Percentiles rank a stretch among this genome's conserved stretches.
These are phyloP conservation scores for Sternarchorhynchus goeldii DNA, from an alignment of 2,797 vertebrate species.

Conservation along the genomic window DNA sequence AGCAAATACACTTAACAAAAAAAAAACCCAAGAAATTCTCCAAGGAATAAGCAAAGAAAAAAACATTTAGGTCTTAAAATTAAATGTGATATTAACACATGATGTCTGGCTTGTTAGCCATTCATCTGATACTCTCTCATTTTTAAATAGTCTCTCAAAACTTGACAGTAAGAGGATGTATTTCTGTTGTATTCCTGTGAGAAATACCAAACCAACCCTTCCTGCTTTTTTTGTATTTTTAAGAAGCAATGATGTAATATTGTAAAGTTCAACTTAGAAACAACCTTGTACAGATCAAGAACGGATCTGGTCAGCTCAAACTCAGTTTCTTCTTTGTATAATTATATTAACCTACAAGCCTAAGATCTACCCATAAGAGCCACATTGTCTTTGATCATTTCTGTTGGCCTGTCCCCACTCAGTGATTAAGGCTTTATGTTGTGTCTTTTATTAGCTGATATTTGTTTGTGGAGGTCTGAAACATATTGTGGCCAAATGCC, in stretches of 20 bases:
- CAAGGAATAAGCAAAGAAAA: background rate
- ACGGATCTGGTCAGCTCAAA: background rate
- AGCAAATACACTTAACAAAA: background rate
- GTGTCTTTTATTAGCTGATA: slow-evolving; percentile 35
- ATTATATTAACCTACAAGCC: background rate
- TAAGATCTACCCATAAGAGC: background rate
- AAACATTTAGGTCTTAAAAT: background rate
- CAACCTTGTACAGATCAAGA: background rate
- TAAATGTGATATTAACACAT: background rate
- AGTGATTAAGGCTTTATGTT: slow-evolving; percentile 1
- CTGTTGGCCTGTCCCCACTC: background rate
- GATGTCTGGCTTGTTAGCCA: background rate
- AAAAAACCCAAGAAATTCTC: background rate
- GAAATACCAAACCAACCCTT: background rate
- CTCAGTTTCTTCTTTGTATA: background rate
- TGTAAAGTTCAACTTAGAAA: background rate
- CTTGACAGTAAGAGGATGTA: no score
- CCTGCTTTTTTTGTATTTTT: no score
- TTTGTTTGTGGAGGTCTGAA: slow-evolving; percentile 23
- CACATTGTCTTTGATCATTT: slow-evolving; percentile 3
- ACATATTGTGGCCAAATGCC: slow-evolving; percentile 48
- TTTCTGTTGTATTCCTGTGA: no score
- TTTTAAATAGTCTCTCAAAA: background rate
- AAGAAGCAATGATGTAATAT: background rate
- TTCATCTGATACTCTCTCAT: background rate